A percentile compares a stretch with the other conserved stretches of the same genome.
phyloP scores from a whole-genome alignment of 2,113 vertebrate species.

The Desmodus rotundus region DNA sequence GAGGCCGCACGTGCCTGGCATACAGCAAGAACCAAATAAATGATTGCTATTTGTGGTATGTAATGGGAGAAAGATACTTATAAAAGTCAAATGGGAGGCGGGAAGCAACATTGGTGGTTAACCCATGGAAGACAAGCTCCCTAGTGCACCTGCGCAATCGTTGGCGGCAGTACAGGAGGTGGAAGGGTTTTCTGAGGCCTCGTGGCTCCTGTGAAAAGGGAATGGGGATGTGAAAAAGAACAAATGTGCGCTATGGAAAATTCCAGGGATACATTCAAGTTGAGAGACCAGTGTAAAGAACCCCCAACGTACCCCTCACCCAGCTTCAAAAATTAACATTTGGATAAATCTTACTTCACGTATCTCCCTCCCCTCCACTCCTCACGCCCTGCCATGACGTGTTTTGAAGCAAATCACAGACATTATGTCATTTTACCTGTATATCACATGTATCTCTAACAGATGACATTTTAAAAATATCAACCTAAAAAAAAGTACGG shows the following conservation, averaged over 20 bases:
- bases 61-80: not conserved
- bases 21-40: not conserved
- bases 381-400: not conserved
- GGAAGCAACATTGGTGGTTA: not conserved
- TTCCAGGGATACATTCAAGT: conserved; percentile 10
- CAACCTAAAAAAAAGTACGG: not conserved
- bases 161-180: not conserved
- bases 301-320: not conserved
- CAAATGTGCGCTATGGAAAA: not conserved
- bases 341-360: not conserved
- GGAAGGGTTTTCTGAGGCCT: conserved; percentile 5
- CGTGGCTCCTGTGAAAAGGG: not conserved
- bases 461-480: not conserved
- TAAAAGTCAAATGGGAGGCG: not conserved
- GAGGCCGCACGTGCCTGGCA: not conserved
- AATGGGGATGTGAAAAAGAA: not conserved
- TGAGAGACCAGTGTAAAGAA: not conserved
- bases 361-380: not conserved
- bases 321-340: conserved; percentile 20
- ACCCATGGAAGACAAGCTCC: not conserved
- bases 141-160: not conserved
- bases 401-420: conserved; percentile 5
- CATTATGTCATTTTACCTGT: not conserved
- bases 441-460: not conserved
- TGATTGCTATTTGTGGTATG: not conserved